phyloP scores from a whole-genome alignment of 2,113 vertebrate genomes.

The Physeter macrocephalus region DNA sequence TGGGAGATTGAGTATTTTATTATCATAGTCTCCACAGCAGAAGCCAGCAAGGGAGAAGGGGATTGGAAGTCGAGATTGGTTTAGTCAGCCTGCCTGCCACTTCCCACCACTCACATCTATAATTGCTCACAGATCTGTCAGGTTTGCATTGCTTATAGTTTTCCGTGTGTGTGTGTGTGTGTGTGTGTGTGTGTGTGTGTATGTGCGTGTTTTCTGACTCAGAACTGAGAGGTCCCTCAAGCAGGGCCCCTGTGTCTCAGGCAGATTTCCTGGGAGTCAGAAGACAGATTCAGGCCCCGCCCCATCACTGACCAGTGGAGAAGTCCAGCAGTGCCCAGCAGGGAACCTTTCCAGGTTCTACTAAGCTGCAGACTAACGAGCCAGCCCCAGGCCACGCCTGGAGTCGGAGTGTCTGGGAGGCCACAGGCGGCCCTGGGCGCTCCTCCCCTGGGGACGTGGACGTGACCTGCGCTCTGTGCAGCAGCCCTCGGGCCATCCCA shows the following conservation, averaged over 20 bases:
- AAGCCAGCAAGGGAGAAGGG: not conserved
- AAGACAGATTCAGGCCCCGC: not conserved
- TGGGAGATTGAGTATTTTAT: not conserved
- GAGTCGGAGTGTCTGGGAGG: not conserved
- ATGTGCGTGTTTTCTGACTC: not conserved
- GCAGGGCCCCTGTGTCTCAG: not conserved
- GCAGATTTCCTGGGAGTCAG: not conserved
- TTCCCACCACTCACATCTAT: not conserved
- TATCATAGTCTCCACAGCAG: not conserved
- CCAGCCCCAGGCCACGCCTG: fast-evolving
- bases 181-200: not conserved
- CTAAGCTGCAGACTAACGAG: not conserved
- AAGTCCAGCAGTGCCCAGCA: not conserved
- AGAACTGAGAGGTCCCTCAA: not conserved
- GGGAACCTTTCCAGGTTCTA: not conserved
- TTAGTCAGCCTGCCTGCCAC: not conserved
- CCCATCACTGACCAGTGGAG: not conserved
- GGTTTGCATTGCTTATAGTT: not conserved
- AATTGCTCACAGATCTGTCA: not conserved
- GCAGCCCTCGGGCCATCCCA: not conserved
- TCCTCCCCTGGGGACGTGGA: not conserved
- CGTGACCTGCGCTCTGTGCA: not conserved
- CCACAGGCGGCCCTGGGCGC: fast-evolving
- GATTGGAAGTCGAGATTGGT: not conserved
- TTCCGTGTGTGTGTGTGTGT: not conserved